Base-by-base conservation (phyloP, 2,888 invertebrate genomes). In the Sipunculus nudus region DNA sequence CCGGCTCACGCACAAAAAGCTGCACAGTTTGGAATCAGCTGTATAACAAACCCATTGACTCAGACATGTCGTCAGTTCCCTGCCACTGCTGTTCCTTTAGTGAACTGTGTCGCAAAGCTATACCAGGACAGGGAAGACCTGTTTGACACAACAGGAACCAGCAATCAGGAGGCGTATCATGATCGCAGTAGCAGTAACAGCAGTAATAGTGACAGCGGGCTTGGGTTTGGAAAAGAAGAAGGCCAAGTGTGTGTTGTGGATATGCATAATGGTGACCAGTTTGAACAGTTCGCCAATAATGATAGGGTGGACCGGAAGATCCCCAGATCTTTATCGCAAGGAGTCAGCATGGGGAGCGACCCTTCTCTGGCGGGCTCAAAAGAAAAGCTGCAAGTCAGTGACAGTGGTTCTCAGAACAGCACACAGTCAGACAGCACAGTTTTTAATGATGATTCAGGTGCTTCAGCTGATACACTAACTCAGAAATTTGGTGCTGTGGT, bases 191-290 rank as follows among this genome's bases (percentile, higher is more conserved):
- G 92, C 75, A 92, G 91, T 71, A 81, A 80, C 23, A 94, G 94
- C 0, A 94, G 94, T 73, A 96, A 95, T 81, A 94, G 94, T 58
- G 96, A 96, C 81, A 96, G 95, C 1, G 96, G 96, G 0, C 94
- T 96, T 63, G 96, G 96, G 0, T 95, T 95, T 25, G 72, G 75
- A 8, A 39, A 29, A 0, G 65, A 61, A 19, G 72, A 95, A 74
- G 76, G 80, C 65, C 61, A 74, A 31, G 75, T 79, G 10, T 77
- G 75, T 53, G 74, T 78, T 25, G 77, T 77, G 10, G 79, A 82
- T 50, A 74, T 75, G 61, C 61, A 67, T 21, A 26, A 32, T 31
- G 25, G n/a, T 16, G n/a, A n/a, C n/a, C n/a, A n/a, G n/a, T n/a
- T n/a, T 28, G 47, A 6, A 25, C 47, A 6, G 47, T 16, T 10